Evolutionary conservation across 2,113 vertebrate species (phyloP).

Genomic region (Anarrhichthys ocellatus): DNA sequence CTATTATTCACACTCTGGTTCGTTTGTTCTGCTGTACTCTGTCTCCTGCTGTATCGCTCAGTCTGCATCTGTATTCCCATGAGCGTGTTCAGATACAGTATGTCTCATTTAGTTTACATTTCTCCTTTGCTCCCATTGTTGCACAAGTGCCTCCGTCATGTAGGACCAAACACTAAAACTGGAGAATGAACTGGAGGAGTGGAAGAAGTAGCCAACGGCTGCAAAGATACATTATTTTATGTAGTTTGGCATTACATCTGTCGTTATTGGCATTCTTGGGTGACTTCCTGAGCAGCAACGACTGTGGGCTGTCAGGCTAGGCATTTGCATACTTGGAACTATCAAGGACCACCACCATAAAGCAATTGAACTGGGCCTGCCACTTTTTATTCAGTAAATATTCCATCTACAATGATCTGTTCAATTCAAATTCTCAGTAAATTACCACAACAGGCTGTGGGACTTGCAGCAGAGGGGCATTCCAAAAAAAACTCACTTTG

Average conservation of each 20-base stretch:
- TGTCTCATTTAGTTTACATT: constrained; percentile 53
- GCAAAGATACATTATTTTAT: constrained; percentile 5
- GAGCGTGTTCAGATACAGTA: constrained; percentile 53
- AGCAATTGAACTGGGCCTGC: not conserved
- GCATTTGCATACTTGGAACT: not conserved
- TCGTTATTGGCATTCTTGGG: not conserved
- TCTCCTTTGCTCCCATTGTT: constrained; percentile 51
- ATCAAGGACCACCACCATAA: not conserved
- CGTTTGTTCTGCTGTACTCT: constrained; percentile 55
- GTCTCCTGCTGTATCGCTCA: constrained; percentile 55
- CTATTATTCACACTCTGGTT: constrained; percentile 64
- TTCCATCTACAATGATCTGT: not conserved
- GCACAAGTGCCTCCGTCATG: constrained; percentile 37
- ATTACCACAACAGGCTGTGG: not conserved
- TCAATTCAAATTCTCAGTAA: not conserved
- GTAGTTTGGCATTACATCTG: constrained; percentile 12
- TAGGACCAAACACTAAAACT: constrained; percentile 37
- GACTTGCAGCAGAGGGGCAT: not conserved
- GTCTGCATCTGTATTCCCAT: constrained; percentile 59
- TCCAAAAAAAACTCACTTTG: not conserved
- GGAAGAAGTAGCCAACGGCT: not conserved
- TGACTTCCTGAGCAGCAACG: constrained; percentile 6
- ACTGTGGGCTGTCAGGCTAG: not conserved
- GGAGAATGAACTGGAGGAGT: constrained; percentile 20
- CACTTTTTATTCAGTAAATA: not conserved